These are phyloP conservation scores for Druon quercuslanigerum DNA, from an alignment of 1,140 invertebrate genomes.

Conservation along the genomic window DNA sequence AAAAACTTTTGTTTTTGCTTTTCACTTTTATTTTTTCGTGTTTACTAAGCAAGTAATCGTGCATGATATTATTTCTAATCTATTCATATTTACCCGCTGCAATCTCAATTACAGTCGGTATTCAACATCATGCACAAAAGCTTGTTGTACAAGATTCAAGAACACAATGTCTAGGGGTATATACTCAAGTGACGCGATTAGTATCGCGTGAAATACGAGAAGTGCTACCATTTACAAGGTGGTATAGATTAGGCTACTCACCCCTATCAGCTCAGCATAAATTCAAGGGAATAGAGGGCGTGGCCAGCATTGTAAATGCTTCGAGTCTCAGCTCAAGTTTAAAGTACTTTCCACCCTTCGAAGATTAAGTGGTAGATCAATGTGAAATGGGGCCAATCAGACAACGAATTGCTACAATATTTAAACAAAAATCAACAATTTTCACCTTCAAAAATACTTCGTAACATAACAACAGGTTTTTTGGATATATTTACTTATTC, in stretches of 20 bases:
- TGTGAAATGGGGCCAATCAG: neutral
- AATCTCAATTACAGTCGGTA: conserved; percentile 8
- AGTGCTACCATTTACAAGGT: conserved; percentile 30
- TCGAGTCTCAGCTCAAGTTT: neutral
- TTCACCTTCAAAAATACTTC: too few relatives aligned
- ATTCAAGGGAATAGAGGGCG: conserved; percentile 25
- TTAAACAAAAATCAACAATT: too few relatives aligned
- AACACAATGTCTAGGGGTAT: conserved; percentile 15
- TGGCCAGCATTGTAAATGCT: conserved; percentile 15
- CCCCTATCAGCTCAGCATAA: conserved; percentile 29
- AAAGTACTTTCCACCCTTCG: neutral
- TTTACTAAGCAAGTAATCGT: neutral
- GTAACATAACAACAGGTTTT: too few relatives aligned
- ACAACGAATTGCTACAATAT: neutral
- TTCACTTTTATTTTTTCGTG: neutral
- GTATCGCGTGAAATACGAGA: conserved; percentile 30
- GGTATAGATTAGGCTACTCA: conserved; percentile 25
- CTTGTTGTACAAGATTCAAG: neutral
- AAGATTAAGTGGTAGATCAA: neutral
- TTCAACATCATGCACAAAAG: conserved; percentile 21
- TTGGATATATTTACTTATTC: too few relatives aligned
- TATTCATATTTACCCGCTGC: neutral
- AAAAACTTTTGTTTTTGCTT: too few relatives aligned
- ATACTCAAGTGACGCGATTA: conserved; percentile 17
- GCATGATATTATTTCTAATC: neutral